Conservation (phyloP, 2,888 invertebrate genomes). For the Drosophila birchii region DNA sequence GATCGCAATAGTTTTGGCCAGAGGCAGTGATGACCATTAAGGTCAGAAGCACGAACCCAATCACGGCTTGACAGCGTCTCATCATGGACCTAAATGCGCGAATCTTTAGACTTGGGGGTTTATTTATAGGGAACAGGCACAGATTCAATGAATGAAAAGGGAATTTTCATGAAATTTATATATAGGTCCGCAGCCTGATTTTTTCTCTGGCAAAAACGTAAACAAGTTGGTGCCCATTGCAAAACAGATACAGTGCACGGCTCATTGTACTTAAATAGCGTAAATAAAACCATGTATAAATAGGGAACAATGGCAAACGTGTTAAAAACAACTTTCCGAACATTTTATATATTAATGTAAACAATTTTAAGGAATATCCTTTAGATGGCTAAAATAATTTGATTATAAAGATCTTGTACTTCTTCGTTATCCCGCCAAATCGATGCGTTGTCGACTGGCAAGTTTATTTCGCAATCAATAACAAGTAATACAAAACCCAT, state of each 20-base stretch:
- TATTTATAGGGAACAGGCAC: slow-evolving; percentile 1
- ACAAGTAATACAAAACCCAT: slow-evolving; percentile 1
- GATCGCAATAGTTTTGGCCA: slow-evolving; percentile 63
- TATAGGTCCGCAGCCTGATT: slow-evolving; percentile 1
- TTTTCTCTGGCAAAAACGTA: not conserved
- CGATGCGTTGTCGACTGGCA: slow-evolving; percentile 1
- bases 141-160: slow-evolving; percentile 6
- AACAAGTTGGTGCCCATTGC: not conserved
- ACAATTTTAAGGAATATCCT: not conserved
- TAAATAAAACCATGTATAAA: not conserved
- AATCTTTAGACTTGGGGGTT: not conserved
- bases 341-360: not conserved
- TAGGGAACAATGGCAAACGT: not conserved
- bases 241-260: not conserved
- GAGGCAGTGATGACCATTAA: too few relatives aligned
- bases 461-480: slow-evolving; percentile 7
- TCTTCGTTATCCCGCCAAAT: not conserved
- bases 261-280: not conserved
- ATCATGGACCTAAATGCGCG: not conserved
- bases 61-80: not conserved
- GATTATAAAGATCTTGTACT: not conserved
- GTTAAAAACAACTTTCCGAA: not conserved
- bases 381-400: not conserved
- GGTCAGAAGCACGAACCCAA: not conserved
- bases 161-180: not conserved